A percentile compares a stretch with the other conserved stretches of the same genome.
These are phyloP conservation scores for Thripadectes ignobilis DNA, from an alignment of 2,797 vertebrate genomes.

Conservation along the genomic window DNA sequence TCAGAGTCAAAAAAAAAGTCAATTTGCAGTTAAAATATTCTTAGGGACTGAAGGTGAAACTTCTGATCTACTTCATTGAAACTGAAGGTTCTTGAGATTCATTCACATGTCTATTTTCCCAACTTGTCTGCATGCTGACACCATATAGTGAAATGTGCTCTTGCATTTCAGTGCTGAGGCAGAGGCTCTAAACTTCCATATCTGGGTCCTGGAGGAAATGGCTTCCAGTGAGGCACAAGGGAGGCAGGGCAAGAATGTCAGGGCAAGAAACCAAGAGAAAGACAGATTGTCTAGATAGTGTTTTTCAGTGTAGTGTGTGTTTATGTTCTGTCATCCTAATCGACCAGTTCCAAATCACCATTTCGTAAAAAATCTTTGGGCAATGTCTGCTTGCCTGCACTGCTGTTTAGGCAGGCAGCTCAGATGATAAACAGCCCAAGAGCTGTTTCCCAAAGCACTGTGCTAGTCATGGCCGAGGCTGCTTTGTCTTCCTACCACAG, in stretches of 20 bases:
- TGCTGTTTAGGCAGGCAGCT: neutral
- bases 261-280: neutral
- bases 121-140: neutral
- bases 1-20: neutral
- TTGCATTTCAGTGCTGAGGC: neutral
- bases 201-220: neutral
- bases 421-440: neutral
- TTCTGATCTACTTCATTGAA: neutral
- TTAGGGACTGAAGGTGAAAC: neutral
- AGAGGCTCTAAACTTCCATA: neutral
- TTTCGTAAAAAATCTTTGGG: neutral
- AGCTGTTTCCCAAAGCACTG: neutral
- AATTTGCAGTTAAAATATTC: neutral
- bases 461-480: neutral
- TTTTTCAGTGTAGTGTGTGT: neutral
- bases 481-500: neutral
- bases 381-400: neutral
- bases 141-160: neutral
- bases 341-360: neutral
- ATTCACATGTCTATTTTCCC: neutral
- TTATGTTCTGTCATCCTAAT: neutral
- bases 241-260: neutral
- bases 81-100: neutral
- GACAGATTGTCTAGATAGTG: neutral
- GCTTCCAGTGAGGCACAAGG: neutral